Evolutionary conservation across 2,797 vertebrate genomes (phyloP).

Genomic region (Anguilla marmorata): DNA sequence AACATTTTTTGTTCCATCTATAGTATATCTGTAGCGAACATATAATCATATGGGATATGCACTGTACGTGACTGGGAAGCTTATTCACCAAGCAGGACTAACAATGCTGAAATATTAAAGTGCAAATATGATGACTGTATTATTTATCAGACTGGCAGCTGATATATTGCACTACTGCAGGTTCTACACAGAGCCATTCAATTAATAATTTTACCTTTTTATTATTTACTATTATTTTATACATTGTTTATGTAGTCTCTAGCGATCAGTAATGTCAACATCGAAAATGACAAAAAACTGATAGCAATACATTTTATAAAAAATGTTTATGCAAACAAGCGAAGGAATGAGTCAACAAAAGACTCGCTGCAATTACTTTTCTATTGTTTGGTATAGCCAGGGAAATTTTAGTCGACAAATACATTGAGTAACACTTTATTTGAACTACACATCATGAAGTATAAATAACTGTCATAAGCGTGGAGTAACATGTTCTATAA

Average conservation of each 20-base stretch:
- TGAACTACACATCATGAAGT: no score
- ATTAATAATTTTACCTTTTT: not conserved
- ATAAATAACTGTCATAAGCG: no score
- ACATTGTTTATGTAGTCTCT: not conserved
- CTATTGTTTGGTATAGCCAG: no score
- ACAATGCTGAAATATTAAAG: slow-evolving; percentile 12
- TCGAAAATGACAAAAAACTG: not conserved
- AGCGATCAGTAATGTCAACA: not conserved
- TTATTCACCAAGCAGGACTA: not conserved
- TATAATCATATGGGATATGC: not conserved
- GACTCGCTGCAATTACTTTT: no score
- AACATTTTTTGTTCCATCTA: slow-evolving; percentile 1
- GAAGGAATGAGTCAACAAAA: no score
- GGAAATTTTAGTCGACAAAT: no score
- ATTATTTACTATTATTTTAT: not conserved
- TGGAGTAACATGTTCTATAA: no score
- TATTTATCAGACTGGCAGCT: not conserved
- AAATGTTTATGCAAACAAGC: no score
- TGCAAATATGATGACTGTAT: slow-evolving; percentile 4
- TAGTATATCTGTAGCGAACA: not conserved
- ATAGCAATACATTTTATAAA: no score
- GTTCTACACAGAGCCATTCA: not conserved
- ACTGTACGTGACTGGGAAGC: not conserved
- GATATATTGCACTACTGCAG: slow-evolving; percentile 8
- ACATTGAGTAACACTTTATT: no score